Percentiles rank a stretch among this genome's conserved stretches.
Conservation (phyloP, 2,888 invertebrate species). For the Andrena camellia region DNA sequence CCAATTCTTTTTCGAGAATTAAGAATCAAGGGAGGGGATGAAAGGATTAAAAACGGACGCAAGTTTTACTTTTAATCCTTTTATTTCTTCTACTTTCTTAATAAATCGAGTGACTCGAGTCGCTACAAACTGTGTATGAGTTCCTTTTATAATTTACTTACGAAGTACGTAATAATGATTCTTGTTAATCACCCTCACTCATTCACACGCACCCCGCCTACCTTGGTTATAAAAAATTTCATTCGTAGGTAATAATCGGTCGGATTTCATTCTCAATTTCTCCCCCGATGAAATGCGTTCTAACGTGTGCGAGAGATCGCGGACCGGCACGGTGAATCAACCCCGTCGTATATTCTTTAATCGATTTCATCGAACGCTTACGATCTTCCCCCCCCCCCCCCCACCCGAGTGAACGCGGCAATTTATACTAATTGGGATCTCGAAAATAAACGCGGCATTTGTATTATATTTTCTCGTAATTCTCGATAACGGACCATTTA, state of each 20-base stretch:
- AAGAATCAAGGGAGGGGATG: too few relatives aligned
- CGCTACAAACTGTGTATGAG: conserved; percentile 82
- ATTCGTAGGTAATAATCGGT: conserved; percentile 69
- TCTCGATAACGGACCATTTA: conserved; percentile 47
- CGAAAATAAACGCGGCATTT: conserved; percentile 63
- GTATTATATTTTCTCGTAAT: conserved; percentile 43
- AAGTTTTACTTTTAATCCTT: conserved; percentile 74
- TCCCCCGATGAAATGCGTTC: conserved; percentile 72
- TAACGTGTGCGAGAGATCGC: conserved; percentile 45
- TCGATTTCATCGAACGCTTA: neutral
- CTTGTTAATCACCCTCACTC: conserved; percentile 64
- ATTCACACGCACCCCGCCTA: conserved; percentile 65
- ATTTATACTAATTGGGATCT: conserved; percentile 40
- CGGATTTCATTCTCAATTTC: conserved; percentile 40
- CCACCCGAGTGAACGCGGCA: neutral
- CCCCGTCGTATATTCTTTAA: conserved; percentile 23
- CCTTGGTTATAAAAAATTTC: conserved; percentile 75
- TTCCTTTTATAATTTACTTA: conserved; percentile 78
- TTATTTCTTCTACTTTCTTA: conserved; percentile 83
- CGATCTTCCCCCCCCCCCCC: too few relatives aligned
- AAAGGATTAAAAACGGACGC: neutral
- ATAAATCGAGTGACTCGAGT: conserved; percentile 81
- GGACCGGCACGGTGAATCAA: conserved; percentile 57
- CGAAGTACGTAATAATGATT: conserved; percentile 70
- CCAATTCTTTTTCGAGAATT: too few relatives aligned